Evolutionary conservation across 2,797 vertebrate genomes (phyloP).

Genomic region (Thalassophryne amazonica): DNA sequence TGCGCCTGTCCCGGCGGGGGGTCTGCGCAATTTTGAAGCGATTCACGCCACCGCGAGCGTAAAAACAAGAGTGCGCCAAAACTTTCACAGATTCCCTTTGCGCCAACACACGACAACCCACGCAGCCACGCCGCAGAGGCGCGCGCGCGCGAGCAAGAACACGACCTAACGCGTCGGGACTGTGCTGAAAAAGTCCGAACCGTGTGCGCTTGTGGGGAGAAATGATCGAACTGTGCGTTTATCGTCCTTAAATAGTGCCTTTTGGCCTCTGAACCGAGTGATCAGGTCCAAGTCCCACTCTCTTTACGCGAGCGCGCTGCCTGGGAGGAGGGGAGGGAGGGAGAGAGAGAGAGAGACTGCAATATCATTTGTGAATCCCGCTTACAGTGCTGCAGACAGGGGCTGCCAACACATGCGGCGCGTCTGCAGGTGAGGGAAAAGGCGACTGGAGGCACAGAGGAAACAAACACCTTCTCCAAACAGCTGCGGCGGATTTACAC

Average conservation of each 20-base stretch:
- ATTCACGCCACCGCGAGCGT: too few relatives aligned
- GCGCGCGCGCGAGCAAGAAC: too few relatives aligned
- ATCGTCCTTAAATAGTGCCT: slow-evolving; percentile 54
- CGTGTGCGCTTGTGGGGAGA: too few relatives aligned
- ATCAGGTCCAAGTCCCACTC: slow-evolving; percentile 86
- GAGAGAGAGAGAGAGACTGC: slow-evolving; percentile 80
- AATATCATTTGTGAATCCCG: slow-evolving; percentile 95
- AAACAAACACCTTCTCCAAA: slow-evolving; percentile 37
- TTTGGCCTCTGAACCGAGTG: slow-evolving; percentile 82
- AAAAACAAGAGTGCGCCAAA: too few relatives aligned
- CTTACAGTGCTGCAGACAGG: slow-evolving; percentile 92
- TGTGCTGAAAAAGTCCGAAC: slow-evolving; percentile 24
- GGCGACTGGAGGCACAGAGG: slow-evolving; percentile 68
- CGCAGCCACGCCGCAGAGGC: too few relatives aligned
- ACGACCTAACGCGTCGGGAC: not conserved
- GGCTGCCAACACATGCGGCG: slow-evolving; percentile 87
- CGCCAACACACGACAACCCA: too few relatives aligned
- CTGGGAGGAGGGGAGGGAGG: slow-evolving; percentile 47
- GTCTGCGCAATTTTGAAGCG: too few relatives aligned
- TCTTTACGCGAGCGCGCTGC: slow-evolving; percentile 84
- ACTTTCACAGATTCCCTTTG: too few relatives aligned
- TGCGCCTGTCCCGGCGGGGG: too few relatives aligned
- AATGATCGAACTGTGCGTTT: not conserved
- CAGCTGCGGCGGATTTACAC: slow-evolving; percentile 61
- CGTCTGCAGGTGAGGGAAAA: slow-evolving; percentile 88